phyloP scores from a whole-genome alignment of 2,888 invertebrate genomes.

The Cephus pulcher region DNA sequence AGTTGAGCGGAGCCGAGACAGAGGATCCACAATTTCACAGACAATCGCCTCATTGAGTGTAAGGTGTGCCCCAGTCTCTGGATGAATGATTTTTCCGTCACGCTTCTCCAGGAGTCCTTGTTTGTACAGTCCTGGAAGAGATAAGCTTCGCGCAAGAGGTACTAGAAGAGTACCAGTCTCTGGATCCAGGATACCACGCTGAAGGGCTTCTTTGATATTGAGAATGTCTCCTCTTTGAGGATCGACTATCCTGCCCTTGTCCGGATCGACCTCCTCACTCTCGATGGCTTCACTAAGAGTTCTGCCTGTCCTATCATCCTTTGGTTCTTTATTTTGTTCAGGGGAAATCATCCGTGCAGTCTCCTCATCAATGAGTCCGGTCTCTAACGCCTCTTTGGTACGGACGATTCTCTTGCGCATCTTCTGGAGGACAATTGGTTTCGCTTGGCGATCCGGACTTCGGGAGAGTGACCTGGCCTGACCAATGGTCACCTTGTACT shows the following conservation, averaged over 20 bases:
- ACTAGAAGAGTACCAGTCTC: constrained; percentile 81
- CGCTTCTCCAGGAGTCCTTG: constrained; percentile 86
- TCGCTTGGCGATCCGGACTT: constrained; percentile 74
- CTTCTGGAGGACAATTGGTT: constrained; percentile 80
- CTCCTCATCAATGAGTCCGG: constrained; percentile 81
- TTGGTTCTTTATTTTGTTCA: constrained; percentile 69
- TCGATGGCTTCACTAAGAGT: constrained; percentile 83
- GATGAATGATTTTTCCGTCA: constrained; percentile 84
- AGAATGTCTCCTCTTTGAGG: constrained; percentile 84
- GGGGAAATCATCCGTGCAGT: constrained; percentile 79
- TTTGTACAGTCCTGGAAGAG: constrained; percentile 84
- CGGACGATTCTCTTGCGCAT: constrained; percentile 81
- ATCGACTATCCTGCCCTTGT: constrained; percentile 84
- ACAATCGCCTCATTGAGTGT: constrained; percentile 86
- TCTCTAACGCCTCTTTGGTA: constrained; percentile 81
- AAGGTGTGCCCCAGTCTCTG: constrained; percentile 84
- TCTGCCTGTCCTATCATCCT: constrained; percentile 72
- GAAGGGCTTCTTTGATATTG: constrained; percentile 86
- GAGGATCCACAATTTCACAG: constrained; percentile 88
- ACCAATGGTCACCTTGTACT: constrained; percentile 75
- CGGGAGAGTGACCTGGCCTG: constrained; percentile 71
- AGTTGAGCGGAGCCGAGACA: constrained; percentile 68
- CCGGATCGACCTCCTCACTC: constrained; percentile 77
- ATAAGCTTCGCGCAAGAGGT: constrained; percentile 83
- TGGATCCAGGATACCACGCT: constrained; percentile 83